phyloP scores from a whole-genome alignment of 2,113 vertebrate genomes.

The Spilogale gracilis region DNA sequence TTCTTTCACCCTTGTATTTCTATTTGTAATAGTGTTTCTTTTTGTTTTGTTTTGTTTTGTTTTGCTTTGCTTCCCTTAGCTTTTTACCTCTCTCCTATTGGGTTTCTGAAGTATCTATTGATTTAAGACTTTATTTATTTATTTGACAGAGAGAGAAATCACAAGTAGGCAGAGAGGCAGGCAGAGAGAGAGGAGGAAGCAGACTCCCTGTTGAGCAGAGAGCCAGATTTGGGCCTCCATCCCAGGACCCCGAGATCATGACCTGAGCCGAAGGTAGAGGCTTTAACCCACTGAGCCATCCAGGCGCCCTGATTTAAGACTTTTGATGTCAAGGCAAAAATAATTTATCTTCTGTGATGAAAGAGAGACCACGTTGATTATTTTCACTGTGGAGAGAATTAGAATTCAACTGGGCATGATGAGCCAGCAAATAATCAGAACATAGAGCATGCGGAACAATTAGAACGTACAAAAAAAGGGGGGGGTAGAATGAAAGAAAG shows the following conservation, averaged over 20 bases:
- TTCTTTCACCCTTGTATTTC: background rate
- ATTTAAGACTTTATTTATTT: background rate
- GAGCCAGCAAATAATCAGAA: background rate
- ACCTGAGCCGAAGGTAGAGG: too few species aligned
- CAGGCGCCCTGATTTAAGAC: background rate
- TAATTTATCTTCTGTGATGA: background rate
- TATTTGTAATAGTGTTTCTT: background rate
- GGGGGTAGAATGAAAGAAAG: background rate
- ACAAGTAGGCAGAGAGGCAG: too few species aligned
- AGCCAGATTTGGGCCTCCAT: too few species aligned
- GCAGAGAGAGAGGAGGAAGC: too few species aligned
- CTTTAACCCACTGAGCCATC: too few species aligned
- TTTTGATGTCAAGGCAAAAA: slow-evolving; percentile 11
- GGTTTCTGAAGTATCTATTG: slow-evolving; percentile 16
- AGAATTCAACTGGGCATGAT: background rate
- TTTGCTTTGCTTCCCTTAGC: background rate
- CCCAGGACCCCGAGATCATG: too few species aligned
- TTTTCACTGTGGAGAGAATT: slow-evolving; percentile 21
- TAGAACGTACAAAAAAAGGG: background rate
- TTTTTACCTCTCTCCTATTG: background rate
- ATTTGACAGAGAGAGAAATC: too few species aligned
- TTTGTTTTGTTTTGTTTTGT: background rate
- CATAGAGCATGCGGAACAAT: background rate
- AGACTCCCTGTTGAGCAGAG: too few species aligned
- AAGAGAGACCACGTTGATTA: slow-evolving; percentile 9